Conservation (phyloP, 1,140 invertebrate genomes). For the Macrostomum lignano region DNA sequence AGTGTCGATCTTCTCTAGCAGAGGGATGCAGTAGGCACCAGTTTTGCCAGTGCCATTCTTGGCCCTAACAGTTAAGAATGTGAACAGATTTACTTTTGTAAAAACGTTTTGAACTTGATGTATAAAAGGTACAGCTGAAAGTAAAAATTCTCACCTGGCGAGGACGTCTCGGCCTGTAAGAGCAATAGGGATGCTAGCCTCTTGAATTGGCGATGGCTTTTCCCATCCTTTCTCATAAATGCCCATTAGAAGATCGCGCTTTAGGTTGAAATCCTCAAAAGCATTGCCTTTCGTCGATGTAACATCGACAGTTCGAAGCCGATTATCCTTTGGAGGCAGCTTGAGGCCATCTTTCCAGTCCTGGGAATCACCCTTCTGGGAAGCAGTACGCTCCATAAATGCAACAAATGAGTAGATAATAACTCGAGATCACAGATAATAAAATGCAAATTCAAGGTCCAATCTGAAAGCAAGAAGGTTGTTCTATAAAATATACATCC, state of each 20-base stretch:
- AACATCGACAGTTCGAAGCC: slow-evolving; percentile 6
- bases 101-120: too few relatives aligned
- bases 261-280: slow-evolving; percentile 6
- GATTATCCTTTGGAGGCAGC: slow-evolving; percentile 1
- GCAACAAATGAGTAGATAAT: too few relatives aligned
- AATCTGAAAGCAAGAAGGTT: too few relatives aligned
- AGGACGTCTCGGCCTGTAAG: slow-evolving; percentile 78
- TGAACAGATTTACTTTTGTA: too few relatives aligned
- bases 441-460: too few relatives aligned
- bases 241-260: slow-evolving; percentile 4
- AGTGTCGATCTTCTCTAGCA: slow-evolving; percentile 3
- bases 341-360: too few relatives aligned
- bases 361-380: too few relatives aligned
- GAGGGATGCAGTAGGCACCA: slow-evolving; percentile 58
- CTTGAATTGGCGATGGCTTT: slow-evolving; percentile 64
- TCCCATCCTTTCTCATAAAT: slow-evolving; percentile 37
- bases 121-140: too few relatives aligned
- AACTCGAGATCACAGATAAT: too few relatives aligned
- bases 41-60: slow-evolving; percentile 83
- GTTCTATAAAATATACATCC: too few relatives aligned
- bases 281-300: slow-evolving; percentile 1
- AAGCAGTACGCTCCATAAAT: too few relatives aligned
- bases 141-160: too few relatives aligned
- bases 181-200: slow-evolving; percentile 57
- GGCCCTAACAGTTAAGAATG: slow-evolving; percentile 61